Evolutionary conservation across 2,113 vertebrate genomes (phyloP), one percentile per base, ranked within the genome.

Genomic region (Platichthys stellatus): DNA sequence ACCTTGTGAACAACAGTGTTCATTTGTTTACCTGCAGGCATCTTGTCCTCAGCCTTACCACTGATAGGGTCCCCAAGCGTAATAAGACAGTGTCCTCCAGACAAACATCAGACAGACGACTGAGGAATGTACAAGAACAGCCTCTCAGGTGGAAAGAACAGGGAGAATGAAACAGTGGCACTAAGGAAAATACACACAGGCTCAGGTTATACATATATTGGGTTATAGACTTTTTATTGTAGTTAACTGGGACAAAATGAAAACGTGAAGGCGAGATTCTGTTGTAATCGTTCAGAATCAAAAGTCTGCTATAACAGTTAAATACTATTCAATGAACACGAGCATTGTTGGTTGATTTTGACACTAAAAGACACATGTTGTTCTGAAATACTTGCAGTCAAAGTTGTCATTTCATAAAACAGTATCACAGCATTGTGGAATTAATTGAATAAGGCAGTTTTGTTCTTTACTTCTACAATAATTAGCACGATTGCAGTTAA

Each of bases 11-110:
- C 45, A 69, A 20, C 14, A 24, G 49, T 72, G 59, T 18, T 3
- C 3, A 63, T 69, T 82, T 69, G 73, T 78, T 78, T 67, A 72
- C 43, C 49, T 80, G 76, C 15, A 71, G 51, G n/a, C 66, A 51
- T 54, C 28, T 4, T 15, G 8, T n/a, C 45, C 75, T 23, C 56
- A 59, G 23, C 63, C 61, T 45, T 71, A 26, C 43, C 64, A 58
- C 56, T 8, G 40, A 68, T 81, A 80, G 67, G 20, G 69, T 62
- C 54, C 35, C 69, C 57, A 38, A 78, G 70, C 31, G 35, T 72
- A 58, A 74, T 63, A 85, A 68, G 0, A 60, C 56, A 28, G 47
- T n/a, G 47, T 61, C 72, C 60, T 56, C 10, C 57, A 63, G 59
- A 65, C 69, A 73, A 74, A 76, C 77, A 76, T 67, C 67, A 73